Evolutionary conservation across 1,140 invertebrate genomes (phyloP), one percentile per base, ranked within the genome.

Genomic region (Zaprionus kolodkinae): DNA sequence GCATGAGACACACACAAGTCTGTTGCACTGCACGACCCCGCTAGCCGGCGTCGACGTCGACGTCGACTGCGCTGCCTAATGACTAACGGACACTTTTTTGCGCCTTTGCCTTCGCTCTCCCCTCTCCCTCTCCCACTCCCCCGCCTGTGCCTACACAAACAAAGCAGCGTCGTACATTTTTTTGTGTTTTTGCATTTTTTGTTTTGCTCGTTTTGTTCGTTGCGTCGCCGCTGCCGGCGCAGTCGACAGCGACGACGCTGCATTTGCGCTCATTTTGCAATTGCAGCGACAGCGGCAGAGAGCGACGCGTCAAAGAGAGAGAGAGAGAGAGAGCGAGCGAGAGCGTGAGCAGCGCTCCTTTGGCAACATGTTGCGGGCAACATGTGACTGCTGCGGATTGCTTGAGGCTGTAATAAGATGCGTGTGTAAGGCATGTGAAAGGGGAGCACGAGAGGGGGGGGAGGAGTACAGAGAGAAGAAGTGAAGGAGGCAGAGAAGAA

Each of bases 181-280:
- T 77, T 80, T 84, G 76, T 84, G 82, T 87, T 83, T 83, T 83
- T 82, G 76, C 57, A 61, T 67, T 83, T 81, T 86, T 91, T 91
- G 86, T 91, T 91, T 91, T 91, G 90, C 86, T 91, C 90, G 80
- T 85, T 91, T 91, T 91, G 83, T 91, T 91, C 90, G 90, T 91
- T 91, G 88, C 86, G 85, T 30, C 17, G 55, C 17, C 50, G 17
- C 12, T 17, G 10, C 15, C 52, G 25, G 48, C 59, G 40, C 30
- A 21, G 33, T 0, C 52, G 35, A 1, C 52, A 25, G 6, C 11
- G 13, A 15, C 64, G 30, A 15, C 64, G 30, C 59, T 38, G 71
- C 48, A n/a, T 50, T 27, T 15, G 40, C 36, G 54, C 73, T 50
- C 60, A 70, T 38, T 35, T 21, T 40, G 38, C 38, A 50, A 38